Base-by-base conservation (phyloP, 2,888 invertebrate species). In the Cecidostiba fungosa region DNA sequence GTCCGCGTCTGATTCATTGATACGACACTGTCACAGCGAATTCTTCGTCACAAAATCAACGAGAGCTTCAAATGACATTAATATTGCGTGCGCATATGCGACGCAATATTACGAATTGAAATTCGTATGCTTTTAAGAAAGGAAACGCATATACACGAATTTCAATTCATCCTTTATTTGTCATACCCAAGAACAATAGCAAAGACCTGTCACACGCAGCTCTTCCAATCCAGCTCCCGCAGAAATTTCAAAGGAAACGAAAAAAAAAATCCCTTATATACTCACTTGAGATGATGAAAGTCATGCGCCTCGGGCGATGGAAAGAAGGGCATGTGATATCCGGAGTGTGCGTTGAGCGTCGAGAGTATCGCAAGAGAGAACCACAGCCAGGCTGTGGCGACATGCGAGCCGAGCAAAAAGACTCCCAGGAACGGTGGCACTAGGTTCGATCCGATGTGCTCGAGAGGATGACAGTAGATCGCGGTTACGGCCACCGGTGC, bases 281-380 rank as follows among this genome's bases (percentile, higher is more conserved):
- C 95, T 95, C 92, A 96, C 96, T 97, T 97, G 88, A 97, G 94
- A 93, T 98, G 98, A 93, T 98, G 98, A 92, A 96, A 98, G 93
- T 98, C 98, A 91, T 98, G 98, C 0, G 97, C 96, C 92, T 97
- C 97, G 10, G 97, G 97, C 70, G 97, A 97, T 8, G 97, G 97
- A 91, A 97, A 96, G 93, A 97, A 96, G 0, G 98, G 97, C 90
- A 97, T 94, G 93, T 98, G 97, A 91, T 97, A 98, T 16, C 97
- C 98, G 72, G 97, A 97, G 93, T 98, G 98, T 12, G 97, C 96
- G 91, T 97, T 96, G 78, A 97, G 94, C 2, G 97, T 97, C 4
- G 96, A 96, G 43, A 96, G 91, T 89, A 97, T 95, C n/a, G 97
- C 97, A 85, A 97, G 91, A 0, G 95, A 95, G 91, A 97, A 96